phyloP scores from a whole-genome alignment of 2,888 invertebrate species.

The Drosophila algonquin region DNA sequence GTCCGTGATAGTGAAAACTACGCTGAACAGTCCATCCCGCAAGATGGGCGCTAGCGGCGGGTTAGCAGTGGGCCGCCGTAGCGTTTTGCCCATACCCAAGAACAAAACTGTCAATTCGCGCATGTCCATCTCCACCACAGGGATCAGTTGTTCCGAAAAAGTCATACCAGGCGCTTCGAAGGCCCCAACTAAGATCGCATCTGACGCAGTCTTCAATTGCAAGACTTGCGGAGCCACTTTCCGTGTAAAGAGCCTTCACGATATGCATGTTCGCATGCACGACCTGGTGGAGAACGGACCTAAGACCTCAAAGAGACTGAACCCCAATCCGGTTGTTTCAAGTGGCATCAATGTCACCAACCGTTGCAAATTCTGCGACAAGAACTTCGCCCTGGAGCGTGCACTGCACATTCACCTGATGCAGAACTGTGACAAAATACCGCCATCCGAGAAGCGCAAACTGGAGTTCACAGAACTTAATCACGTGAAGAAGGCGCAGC shows the following conservation, averaged over 20 bases:
- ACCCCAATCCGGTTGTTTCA: conserved; percentile 1
- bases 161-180: neutral
- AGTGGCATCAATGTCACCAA: conserved; percentile 8
- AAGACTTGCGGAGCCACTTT: conserved; percentile 69
- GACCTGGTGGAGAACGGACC: conserved; percentile 40
- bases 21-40: conserved; percentile 81
- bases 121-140: conserved; percentile 22
- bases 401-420: conserved; percentile 80
- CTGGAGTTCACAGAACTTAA: conserved; percentile 77
- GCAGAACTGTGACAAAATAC: conserved; percentile 81
- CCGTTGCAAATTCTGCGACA: conserved; percentile 81
- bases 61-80: conserved; percentile 46
- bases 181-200: neutral
- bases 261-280: conserved; percentile 75
- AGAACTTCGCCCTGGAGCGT: conserved; percentile 78
- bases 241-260: conserved; percentile 62
- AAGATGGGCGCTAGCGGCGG: conserved; percentile 43
- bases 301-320: conserved; percentile 27
- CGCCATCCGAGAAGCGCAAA: conserved; percentile 80
- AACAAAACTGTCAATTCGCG: conserved; percentile 8
- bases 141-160: neutral
- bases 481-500: conserved; percentile 76
- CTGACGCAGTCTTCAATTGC: conserved; percentile 49
- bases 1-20: conserved; percentile 82
- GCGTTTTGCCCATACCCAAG: conserved; percentile 50